These are phyloP conservation scores for Holocentrus rufus DNA, from an alignment of 2,797 vertebrate genomes.

Conservation along the genomic window DNA sequence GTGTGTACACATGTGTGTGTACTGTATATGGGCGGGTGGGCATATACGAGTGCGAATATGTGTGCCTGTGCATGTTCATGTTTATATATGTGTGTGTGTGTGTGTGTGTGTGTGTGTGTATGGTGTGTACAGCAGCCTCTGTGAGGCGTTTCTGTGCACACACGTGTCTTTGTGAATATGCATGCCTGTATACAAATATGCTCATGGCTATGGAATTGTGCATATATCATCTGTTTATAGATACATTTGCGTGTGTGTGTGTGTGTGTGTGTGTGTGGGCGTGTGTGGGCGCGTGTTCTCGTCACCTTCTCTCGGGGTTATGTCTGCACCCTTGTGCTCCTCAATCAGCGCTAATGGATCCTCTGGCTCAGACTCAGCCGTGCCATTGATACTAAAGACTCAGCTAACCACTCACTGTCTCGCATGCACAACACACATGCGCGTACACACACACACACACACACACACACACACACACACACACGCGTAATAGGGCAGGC, in stretches of 20 bases:
- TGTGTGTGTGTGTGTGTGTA: not conserved
- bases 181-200: not conserved
- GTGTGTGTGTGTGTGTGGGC: not conserved
- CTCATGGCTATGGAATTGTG: slow-evolving; percentile 4
- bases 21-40: too few relatives aligned
- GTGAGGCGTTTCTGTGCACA: not conserved
- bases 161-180: not conserved
- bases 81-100: slow-evolving; percentile 2
- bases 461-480: slow-evolving; percentile 24
- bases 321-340: slow-evolving; percentile 73
- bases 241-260: slow-evolving; percentile 13
- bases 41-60: not conserved
- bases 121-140: not conserved
- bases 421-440: slow-evolving; percentile 42
- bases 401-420: slow-evolving; percentile 14
- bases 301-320: slow-evolving; percentile 81
- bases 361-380: slow-evolving; percentile 78
- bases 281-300: slow-evolving; percentile 24
- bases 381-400: slow-evolving; percentile 65
- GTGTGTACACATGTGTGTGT: not conserved
- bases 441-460: slow-evolving; percentile 28
- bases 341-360: slow-evolving; percentile 86
- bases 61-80: not conserved
- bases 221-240: slow-evolving; percentile 18
- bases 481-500: slow-evolving; percentile 45